A percentile compares a stretch with the other conserved stretches of the same genome.
Evolutionary conservation across 2,888 invertebrate species (phyloP).

Genomic region (Anodontia alba): DNA sequence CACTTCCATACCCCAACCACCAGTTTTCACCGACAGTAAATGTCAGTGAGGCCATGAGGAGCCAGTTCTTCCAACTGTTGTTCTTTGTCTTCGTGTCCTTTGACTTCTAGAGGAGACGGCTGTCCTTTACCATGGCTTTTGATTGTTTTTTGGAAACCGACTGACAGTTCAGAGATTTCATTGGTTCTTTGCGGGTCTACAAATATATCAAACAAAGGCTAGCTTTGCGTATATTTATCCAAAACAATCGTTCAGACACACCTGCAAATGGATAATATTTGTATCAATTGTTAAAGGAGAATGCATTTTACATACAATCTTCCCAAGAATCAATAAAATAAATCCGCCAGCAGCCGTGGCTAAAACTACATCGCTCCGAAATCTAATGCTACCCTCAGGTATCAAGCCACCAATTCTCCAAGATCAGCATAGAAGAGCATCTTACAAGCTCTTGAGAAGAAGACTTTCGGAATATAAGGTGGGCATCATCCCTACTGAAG

Average conservation of each 20-base stretch:
- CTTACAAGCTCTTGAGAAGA: conserved; percentile 70
- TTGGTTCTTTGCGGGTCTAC: no score
- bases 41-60: no score
- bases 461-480: conserved; percentile 71
- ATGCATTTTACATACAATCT: conserved; percentile 20
- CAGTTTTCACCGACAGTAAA: no score
- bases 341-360: conserved; percentile 73
- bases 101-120: no score
- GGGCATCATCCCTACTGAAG: conserved; percentile 70
- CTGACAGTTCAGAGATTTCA: no score
- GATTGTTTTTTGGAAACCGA: no score
- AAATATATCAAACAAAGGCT: conserved; percentile 28
- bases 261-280: background rate
- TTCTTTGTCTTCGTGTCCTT: no score
- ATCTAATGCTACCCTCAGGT: conserved; percentile 59
- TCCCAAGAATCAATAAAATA: conserved; percentile 67
- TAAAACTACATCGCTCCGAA: conserved; percentile 70
- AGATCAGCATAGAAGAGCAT: conserved; percentile 73
- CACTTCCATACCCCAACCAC: no score
- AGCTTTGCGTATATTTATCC: background rate
- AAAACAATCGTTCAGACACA: background rate
- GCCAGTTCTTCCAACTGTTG: no score
- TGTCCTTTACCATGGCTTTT: no score
- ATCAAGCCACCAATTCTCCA: conserved; percentile 67
- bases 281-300: background rate